Base-by-base conservation (phyloP, 2,888 invertebrate genomes). In the Agrochola lychnidis region DNA sequence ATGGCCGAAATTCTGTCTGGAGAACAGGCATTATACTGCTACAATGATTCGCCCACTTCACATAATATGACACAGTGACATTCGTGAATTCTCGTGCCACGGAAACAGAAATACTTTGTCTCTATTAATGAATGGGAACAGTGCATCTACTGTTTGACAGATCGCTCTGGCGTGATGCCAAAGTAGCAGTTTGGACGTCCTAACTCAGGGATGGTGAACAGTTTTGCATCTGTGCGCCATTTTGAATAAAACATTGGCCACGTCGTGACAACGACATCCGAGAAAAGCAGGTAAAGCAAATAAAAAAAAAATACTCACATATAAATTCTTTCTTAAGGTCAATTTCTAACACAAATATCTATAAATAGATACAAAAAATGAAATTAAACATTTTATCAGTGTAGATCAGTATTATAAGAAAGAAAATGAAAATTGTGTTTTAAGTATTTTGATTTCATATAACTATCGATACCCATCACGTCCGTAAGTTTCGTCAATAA, bases 41-140 rank as follows among this genome's bases (percentile, higher is more conserved):
- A 40, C 19, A 70, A 67, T 22, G 45, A 57, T 5, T 40, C 14
- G 14, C 22, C 45, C 30, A 51, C 22, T 45, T 59, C 25, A 70
- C 68, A 61, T 56, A 67, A 36, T 2, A 64, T 59, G 66, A 67
- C 67, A 79, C 45, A 56, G 62, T 69, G 45, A 62, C 48, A 66
- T 57, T 56, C 16, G 36, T 62, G 62, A 59, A 67, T 45, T 64
- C 67, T 42, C 19, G 30, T 61, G 59, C 40, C 62, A 76, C 63
- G 64, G 75, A 76, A 79, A 83, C 82, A 57, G 61, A 63, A 73
- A 77, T 81, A 72, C 72, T 84, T 75, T 78, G 68, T 78, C 78
- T 74, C 79, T 81, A 81, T 77, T 83, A 82, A 77, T 84, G 82
- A 84, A 85, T 75, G 74, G 73, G 81, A 73, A 57, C 78, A 82